Evolutionary conservation across 2,113 vertebrate genomes (phyloP).

Genomic region (Xenopus borealis): DNA sequence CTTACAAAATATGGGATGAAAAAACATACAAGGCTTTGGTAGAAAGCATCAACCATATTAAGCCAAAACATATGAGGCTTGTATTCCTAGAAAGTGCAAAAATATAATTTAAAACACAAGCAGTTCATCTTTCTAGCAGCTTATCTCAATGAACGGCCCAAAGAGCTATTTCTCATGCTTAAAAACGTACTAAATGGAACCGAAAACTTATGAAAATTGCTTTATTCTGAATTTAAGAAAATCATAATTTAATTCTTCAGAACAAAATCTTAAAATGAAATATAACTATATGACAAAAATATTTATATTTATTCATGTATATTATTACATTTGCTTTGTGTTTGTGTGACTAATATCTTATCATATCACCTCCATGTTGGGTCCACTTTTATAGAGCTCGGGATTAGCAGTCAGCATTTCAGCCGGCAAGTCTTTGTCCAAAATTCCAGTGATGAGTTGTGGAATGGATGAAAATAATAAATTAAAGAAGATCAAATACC

Average conservation of each 20-base stretch:
- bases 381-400: conserved; percentile 88
- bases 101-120: background rate
- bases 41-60: conserved; percentile 95
- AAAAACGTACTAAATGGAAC: too few relatives aligned
- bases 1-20: conserved; percentile 97
- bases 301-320: too few relatives aligned
- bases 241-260: too few relatives aligned
- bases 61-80: conserved; percentile 94
- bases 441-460: conserved; percentile 91
- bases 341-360: too few relatives aligned
- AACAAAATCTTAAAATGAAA: too few relatives aligned
- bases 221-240: too few relatives aligned
- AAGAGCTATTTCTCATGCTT: too few relatives aligned
- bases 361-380: conserved; percentile 83
- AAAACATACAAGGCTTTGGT: conserved; percentile 95
- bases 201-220: too few relatives aligned
- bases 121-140: too few relatives aligned
- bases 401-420: conserved; percentile 79
- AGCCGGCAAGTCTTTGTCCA: conserved; percentile 89
- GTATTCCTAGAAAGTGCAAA: conserved; percentile 76
- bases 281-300: too few relatives aligned
- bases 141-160: too few relatives aligned
- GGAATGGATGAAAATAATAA: conserved; percentile 95
- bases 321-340: too few relatives aligned
- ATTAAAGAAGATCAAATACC: conserved; percentile 97